phyloP scores from a whole-genome alignment of 2,888 invertebrate genomes.

The Diarsia dahlii region DNA sequence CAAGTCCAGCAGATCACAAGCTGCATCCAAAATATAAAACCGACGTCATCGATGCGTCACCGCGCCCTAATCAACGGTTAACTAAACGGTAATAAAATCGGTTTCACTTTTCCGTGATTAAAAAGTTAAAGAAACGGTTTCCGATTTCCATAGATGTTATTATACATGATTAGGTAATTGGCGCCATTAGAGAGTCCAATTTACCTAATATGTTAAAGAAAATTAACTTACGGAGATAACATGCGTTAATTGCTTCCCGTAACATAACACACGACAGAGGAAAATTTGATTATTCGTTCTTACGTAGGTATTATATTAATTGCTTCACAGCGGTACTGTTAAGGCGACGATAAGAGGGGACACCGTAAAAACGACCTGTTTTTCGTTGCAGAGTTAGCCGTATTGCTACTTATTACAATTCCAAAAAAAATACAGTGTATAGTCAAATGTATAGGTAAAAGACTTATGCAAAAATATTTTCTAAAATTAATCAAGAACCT shows the following conservation, averaged over 20 bases:
- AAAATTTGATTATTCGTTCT: neutral
- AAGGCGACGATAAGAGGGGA: no score
- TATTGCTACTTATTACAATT: no score
- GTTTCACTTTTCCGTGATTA: constrained; percentile 58
- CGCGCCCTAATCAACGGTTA: constrained; percentile 29
- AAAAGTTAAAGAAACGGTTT: constrained; percentile 43
- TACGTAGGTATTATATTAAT: neutral
- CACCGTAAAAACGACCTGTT: no score
- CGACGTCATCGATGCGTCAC: constrained; percentile 5
- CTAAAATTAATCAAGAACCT: no score
- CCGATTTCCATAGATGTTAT: constrained; percentile 54
- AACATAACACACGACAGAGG: neutral
- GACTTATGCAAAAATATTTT: no score
- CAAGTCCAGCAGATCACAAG: neutral
- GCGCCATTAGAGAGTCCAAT: constrained; percentile 42
- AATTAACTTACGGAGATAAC: constrained; percentile 13
- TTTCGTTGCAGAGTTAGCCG: no score
- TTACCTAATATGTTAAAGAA: constrained; percentile 32
- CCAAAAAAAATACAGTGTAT: no score
- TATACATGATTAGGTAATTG: constrained; percentile 47
- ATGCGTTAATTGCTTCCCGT: constrained; percentile 16
- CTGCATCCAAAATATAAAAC: constrained; percentile 29
- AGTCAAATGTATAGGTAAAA: no score
- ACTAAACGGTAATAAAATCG: constrained; percentile 42
- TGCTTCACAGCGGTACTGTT: neutral